Evolutionary conservation across 64 coral and sea anemone species (phyloP).

Genomic region (Porites lutea): DNA sequence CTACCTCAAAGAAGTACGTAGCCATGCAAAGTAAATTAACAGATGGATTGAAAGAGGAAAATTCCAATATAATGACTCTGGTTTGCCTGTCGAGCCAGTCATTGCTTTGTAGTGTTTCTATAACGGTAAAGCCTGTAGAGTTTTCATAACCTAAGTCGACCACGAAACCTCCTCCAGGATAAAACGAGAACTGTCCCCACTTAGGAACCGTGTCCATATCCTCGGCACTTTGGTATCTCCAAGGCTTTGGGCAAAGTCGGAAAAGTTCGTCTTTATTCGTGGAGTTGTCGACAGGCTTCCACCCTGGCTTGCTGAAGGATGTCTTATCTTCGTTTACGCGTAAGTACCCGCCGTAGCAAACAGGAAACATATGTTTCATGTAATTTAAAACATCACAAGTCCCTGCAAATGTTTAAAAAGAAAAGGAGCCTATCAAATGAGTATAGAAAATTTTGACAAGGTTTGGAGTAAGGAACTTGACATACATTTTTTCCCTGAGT

Average conservation of each 20-base stretch:
- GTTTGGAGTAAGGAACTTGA: too few species aligned
- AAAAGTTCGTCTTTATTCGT: conserved; percentile 36
- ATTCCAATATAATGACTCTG: conserved; percentile 61
- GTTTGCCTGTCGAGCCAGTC: conserved; percentile 60
- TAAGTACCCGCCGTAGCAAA: conserved; percentile 37
- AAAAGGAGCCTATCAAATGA: too few species aligned
- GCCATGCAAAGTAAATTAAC: conserved; percentile 44
- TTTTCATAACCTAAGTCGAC: conserved; percentile 62
- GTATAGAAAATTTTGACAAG: too few species aligned
- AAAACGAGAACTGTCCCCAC: conserved; percentile 60
- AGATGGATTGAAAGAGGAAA: conserved; percentile 59
- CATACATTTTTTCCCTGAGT: too few species aligned
- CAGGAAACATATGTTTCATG: conserved; percentile 35
- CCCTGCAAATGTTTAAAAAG: conserved; percentile 9
- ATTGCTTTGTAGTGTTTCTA: conserved; percentile 18
- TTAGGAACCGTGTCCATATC: conserved; percentile 15
- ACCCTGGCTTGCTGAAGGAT: conserved; percentile 48
- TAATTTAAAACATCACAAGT: conserved; percentile 37
- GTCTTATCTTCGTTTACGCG: conserved; percentile 58
- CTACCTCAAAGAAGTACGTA: conserved; percentile 52
- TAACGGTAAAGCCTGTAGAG: conserved; percentile 42
- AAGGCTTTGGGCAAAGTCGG: conserved; percentile 75
- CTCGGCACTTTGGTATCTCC: conserved; percentile 57
- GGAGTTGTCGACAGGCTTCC: conserved; percentile 29
- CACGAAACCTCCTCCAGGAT: conserved; percentile 64